These are phyloP conservation scores for Pegoplata infirma DNA, from an alignment of 2,888 invertebrate genomes.

Conservation along the genomic window DNA sequence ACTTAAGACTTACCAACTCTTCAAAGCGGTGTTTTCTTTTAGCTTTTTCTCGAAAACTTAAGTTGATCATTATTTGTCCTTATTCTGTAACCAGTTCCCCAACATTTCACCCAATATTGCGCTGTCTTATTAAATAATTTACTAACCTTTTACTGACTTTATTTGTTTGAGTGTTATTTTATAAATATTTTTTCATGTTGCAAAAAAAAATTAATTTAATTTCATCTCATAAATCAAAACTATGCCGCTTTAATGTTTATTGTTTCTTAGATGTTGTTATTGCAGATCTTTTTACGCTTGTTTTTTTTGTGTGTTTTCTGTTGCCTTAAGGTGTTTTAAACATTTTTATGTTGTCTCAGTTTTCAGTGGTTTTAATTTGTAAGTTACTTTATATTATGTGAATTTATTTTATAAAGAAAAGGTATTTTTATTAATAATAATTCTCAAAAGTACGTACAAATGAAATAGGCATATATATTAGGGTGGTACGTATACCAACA, in stretches of 20 bases:
- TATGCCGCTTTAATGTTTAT: constrained; percentile 32
- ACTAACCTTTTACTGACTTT: not conserved
- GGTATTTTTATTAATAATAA: too few relatives aligned
- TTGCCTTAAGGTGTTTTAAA: constrained; percentile 2
- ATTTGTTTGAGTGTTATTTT: not conserved
- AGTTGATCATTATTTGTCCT: too few relatives aligned
- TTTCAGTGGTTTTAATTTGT: not conserved
- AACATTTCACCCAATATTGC: too few relatives aligned
- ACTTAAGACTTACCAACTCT: too few relatives aligned
- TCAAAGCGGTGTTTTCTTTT: too few relatives aligned
- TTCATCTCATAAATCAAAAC: constrained; percentile 42
- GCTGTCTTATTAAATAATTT: too few relatives aligned
- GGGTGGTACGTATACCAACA: too few relatives aligned
- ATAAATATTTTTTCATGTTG: not conserved
- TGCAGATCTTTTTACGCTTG: constrained; percentile 4
- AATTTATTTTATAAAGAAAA: too few relatives aligned
- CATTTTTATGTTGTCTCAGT: not conserved
- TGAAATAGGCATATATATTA: too few relatives aligned
- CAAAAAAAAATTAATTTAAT: constrained; percentile 24
- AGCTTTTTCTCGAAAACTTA: too few relatives aligned
- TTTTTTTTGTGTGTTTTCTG: not conserved
- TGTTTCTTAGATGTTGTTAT: not conserved
- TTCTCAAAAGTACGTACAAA: too few relatives aligned
- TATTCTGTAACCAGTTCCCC: too few relatives aligned
- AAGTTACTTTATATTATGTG: not conserved